phyloP scores from a whole-genome alignment of 1,140 invertebrate genomes.

The Hyphantria cunea region DNA sequence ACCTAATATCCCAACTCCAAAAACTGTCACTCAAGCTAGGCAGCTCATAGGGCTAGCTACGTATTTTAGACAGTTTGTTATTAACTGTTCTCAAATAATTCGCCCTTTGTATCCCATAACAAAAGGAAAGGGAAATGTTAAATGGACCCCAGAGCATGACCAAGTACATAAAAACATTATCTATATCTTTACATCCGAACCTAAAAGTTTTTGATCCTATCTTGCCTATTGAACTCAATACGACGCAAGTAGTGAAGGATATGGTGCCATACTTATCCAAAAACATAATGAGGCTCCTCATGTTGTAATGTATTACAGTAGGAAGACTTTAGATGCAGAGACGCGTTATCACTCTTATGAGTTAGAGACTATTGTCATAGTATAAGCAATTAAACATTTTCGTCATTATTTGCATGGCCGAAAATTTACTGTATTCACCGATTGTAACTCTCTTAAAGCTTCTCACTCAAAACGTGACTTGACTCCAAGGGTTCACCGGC shows the following conservation, averaged over 20 bases:
- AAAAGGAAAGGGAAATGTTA: conserved; percentile 21
- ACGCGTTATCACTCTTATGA: conserved; percentile 57
- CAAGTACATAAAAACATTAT: too few relatives aligned
- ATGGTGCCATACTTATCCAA: conserved; percentile 56
- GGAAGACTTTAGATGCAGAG: conserved; percentile 54
- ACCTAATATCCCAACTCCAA: conserved; percentile 35
- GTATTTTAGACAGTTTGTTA: conserved; percentile 55
- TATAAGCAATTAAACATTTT: conserved; percentile 49
- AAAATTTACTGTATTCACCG: conserved; percentile 43
- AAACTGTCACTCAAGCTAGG: conserved; percentile 46
- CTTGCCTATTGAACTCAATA: conserved; percentile 57
- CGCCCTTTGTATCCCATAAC: conserved; percentile 41
- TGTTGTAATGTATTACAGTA: conserved; percentile 67
- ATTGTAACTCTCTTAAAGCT: too few relatives aligned
- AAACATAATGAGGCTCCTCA: conserved; percentile 56
- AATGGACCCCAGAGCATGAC: too few relatives aligned
- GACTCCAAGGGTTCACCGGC: too few relatives aligned
- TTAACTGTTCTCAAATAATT: conserved; percentile 42
- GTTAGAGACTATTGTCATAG: conserved; percentile 70
- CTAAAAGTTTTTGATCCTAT: conserved; percentile 52
- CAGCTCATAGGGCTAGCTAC: conserved; percentile 45
- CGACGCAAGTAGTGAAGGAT: conserved; percentile 45
- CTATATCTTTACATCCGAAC: conserved; percentile 46
- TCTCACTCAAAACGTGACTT: too few relatives aligned
- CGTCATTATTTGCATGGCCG: conserved; percentile 48